Evolutionary conservation across 1,140 invertebrate genomes (phyloP).

Genomic region (Vollenhovia emeryi): DNA sequence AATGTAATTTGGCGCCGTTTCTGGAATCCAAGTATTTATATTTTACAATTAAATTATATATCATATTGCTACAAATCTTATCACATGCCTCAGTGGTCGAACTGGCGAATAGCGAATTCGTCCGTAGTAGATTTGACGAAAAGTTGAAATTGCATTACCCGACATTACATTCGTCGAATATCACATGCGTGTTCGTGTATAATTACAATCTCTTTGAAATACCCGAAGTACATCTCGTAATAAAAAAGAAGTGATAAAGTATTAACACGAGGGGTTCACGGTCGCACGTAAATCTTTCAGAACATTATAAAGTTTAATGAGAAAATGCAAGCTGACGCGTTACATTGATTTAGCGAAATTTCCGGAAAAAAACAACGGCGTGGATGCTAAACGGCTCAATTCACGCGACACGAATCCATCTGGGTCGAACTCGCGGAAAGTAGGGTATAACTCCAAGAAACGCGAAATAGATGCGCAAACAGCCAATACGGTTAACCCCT

Average conservation of each 20-base stretch:
- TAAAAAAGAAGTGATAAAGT: background rate
- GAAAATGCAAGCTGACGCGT: background rate
- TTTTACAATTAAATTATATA: background rate
- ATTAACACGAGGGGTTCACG: background rate
- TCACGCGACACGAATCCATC: slow-evolving; percentile 4
- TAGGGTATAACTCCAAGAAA: slow-evolving; percentile 37
- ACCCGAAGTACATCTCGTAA: background rate
- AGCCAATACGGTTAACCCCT: slow-evolving; percentile 44
- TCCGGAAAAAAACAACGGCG: background rate
- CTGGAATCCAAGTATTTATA: background rate
- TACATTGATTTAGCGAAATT: background rate
- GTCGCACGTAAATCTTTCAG: background rate
- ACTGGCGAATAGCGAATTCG: no score
- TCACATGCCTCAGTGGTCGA: no score
- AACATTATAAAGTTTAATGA: background rate
- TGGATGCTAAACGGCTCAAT: slow-evolving; percentile 10
- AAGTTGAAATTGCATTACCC: background rate
- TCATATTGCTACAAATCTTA: background rate
- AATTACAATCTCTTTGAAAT: background rate
- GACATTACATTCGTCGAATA: background rate
- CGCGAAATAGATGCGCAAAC: slow-evolving; percentile 50
- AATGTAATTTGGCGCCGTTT: background rate
- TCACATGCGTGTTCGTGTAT: background rate
- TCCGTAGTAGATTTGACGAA: background rate
- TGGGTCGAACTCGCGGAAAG: slow-evolving; percentile 26